phyloP scores from a whole-genome alignment of 1,140 invertebrate genomes.

The Eulimnadia texana region DNA sequence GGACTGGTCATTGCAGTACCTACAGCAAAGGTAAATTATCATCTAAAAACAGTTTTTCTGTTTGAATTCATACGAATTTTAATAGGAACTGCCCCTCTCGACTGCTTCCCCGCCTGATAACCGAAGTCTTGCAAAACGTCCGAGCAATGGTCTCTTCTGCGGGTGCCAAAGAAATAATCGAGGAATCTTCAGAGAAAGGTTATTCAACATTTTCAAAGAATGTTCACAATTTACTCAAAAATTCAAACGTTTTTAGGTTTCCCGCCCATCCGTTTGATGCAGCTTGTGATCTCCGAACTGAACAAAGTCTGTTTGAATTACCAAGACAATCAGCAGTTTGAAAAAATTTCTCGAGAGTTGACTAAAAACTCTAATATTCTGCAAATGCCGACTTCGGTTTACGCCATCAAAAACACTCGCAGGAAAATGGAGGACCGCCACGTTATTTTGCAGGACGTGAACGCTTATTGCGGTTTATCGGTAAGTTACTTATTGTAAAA shows the following conservation, averaged over 20 bases:
- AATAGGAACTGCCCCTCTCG: conserved; percentile 46
- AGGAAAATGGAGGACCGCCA: conserved; percentile 77
- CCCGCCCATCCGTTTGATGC: conserved; percentile 52
- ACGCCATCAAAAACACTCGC: conserved; percentile 60
- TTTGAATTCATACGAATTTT: background rate
- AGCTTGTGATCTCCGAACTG: conserved; percentile 48
- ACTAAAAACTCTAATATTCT: conserved; percentile 31
- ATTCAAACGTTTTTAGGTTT: conserved; percentile 39
- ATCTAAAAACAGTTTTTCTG: conserved; percentile 20
- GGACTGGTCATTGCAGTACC: conserved; percentile 58
- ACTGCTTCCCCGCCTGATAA: conserved; percentile 44
- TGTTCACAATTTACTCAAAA: background rate
- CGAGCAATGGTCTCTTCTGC: conserved; percentile 23
- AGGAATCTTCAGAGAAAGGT: conserved; percentile 1
- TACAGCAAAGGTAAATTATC: conserved; percentile 52
- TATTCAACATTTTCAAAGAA: background rate
- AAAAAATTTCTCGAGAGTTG: conserved; percentile 16
- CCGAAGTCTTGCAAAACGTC: conserved; percentile 47
- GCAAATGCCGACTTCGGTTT: conserved; percentile 34
- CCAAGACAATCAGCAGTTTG: conserved; percentile 37
- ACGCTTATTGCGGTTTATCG: conserved; percentile 43
- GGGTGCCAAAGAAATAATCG: background rate
- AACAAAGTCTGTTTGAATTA: conserved; percentile 51
- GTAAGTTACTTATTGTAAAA: conserved; percentile 29
- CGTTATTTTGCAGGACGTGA: conserved; percentile 45